Percentiles rank a stretch among this genome's conserved stretches.
These are phyloP conservation scores for Apteryx mantelli DNA, from an alignment of 2,113 vertebrate species.

Conservation along the genomic window DNA sequence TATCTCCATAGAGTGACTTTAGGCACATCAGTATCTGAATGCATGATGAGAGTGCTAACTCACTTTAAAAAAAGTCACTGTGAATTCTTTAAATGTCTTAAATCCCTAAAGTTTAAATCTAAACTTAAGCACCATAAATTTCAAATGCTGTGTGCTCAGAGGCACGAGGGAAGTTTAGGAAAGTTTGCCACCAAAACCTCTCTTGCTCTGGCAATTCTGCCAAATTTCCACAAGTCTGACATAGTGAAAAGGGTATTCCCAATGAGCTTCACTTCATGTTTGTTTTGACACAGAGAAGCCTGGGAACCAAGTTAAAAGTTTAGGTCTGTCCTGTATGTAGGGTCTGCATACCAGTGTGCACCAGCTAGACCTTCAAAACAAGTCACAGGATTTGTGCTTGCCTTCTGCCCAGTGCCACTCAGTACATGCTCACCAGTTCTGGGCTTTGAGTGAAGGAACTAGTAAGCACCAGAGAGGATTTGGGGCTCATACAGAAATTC, in stretches of 20 bases:
- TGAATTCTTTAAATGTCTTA: neutral
- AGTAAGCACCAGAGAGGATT: neutral
- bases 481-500: neutral
- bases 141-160: neutral
- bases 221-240: neutral
- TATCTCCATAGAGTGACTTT: neutral
- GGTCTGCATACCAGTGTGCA: neutral
- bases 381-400: neutral
- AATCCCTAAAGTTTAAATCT: neutral
- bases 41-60: neutral
- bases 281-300: neutral
- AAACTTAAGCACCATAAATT: neutral
- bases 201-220: neutral
- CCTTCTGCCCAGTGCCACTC: neutral
- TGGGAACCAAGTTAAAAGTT: neutral
- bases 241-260: neutral
- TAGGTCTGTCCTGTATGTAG: neutral
- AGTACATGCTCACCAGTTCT: neutral
- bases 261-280: neutral
- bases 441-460: neutral
- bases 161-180: neutral
- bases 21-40: neutral
- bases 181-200: neutral
- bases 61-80: neutral
- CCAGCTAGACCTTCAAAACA: neutral